phyloP scores from a whole-genome alignment of 2,113 vertebrate genomes.

The Prionailurus bengalensis region DNA sequence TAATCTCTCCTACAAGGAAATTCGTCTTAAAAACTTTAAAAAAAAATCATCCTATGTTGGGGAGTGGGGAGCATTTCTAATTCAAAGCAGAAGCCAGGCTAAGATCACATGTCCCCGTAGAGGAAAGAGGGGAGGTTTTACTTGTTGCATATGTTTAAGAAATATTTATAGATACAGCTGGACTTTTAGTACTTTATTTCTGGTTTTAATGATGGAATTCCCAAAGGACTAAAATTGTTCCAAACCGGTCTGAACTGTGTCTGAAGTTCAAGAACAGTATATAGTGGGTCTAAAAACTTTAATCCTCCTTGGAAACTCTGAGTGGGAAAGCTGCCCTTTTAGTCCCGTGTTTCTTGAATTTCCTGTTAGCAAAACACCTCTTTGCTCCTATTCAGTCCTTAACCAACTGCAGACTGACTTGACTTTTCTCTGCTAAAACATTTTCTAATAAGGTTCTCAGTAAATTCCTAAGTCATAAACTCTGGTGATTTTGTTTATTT shows the following conservation, averaged over 20 bases:
- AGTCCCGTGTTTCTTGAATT: slow-evolving; percentile 54
- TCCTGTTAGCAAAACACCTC: slow-evolving; percentile 42
- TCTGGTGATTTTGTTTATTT: slow-evolving; percentile 32
- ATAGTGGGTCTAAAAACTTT: slow-evolving; percentile 64
- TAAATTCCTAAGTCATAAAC: neutral
- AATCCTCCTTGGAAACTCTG: slow-evolving; percentile 72
- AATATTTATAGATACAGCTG: slow-evolving; percentile 79
- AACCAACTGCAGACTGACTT: slow-evolving; percentile 41
- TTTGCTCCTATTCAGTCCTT: slow-evolving; percentile 24
- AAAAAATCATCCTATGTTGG: slow-evolving; percentile 40
- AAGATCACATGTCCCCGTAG: slow-evolving; percentile 54
- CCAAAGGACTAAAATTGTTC: slow-evolving; percentile 71
- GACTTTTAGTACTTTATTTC: slow-evolving; percentile 74
- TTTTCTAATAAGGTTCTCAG: neutral
- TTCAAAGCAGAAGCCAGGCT: slow-evolving; percentile 73
- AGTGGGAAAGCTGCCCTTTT: slow-evolving; percentile 57
- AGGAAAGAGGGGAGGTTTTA: slow-evolving; percentile 73
- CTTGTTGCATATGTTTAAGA: slow-evolving; percentile 77
- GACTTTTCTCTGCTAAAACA: slow-evolving; percentile 11
- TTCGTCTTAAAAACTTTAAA: slow-evolving; percentile 66
- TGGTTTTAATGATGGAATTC: slow-evolving; percentile 80
- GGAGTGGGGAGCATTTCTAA: slow-evolving; percentile 70
- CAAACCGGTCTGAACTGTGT: slow-evolving; percentile 70
- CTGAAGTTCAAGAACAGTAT: slow-evolving; percentile 74
- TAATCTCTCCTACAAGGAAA: slow-evolving; percentile 76